Evolutionary conservation across 92 coral and sea anemone genomes (phyloP).

Genomic region (Epizoanthus ramosus): DNA sequence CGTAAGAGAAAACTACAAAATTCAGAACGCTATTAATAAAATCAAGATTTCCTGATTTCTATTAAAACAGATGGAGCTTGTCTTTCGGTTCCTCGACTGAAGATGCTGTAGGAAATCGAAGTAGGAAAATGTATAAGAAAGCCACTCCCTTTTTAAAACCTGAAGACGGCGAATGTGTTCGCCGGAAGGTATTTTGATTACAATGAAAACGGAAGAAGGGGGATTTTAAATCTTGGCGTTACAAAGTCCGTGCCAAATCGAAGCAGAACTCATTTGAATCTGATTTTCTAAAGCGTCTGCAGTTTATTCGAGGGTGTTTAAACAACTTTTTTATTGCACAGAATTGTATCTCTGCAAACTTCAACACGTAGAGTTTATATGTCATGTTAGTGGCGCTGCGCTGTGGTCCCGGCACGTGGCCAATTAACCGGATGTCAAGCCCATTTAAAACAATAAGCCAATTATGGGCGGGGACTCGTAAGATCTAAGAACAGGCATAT

Average conservation of each 20-base stretch:
- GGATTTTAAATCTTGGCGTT: not conserved
- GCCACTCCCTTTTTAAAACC: slow-evolving; percentile 17
- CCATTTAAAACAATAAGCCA: slow-evolving; percentile 48
- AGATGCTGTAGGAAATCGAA: slow-evolving; percentile 21
- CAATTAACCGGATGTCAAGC: slow-evolving; percentile 42
- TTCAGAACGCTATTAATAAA: not conserved
- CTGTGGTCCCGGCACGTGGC: slow-evolving; percentile 47
- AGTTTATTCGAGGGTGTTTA: too few relatives aligned
- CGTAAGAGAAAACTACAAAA: not conserved
- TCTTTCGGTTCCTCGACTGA: slow-evolving; percentile 1
- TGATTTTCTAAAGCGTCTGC: not conserved
- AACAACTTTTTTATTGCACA: not conserved
- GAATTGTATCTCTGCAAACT: not conserved
- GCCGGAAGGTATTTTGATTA: slow-evolving; percentile 17
- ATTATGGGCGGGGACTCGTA: slow-evolving; percentile 41
- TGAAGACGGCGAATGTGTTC: not conserved
- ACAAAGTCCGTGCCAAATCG: not conserved
- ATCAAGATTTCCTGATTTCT: slow-evolving; percentile 1
- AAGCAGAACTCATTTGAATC: not conserved
- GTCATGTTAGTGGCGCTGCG: slow-evolving; percentile 6
- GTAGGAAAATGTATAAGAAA: not conserved
- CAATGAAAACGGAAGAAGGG: slow-evolving; percentile 25
- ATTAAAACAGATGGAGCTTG: not conserved
- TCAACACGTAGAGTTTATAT: not conserved
- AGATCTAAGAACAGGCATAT: slow-evolving; percentile 31